Evolutionary conservation across 2,797 vertebrate species (phyloP).

Genomic region (Hapalemur alaotrensis): DNA sequence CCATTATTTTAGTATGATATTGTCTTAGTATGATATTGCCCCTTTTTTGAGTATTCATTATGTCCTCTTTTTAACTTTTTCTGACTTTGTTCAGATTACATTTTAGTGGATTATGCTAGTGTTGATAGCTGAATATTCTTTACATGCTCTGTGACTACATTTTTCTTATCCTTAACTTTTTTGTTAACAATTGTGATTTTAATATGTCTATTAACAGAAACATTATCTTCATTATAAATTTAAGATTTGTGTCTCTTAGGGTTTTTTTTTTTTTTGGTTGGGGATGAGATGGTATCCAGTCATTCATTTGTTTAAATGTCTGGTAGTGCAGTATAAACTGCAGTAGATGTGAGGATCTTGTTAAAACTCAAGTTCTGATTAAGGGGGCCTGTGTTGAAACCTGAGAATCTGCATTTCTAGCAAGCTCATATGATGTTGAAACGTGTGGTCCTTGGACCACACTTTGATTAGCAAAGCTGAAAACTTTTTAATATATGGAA

Average conservation of each 20-base stretch:
- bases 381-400: not conserved
- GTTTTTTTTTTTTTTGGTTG: not conserved
- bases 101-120: not conserved
- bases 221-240: not conserved
- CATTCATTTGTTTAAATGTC: not conserved
- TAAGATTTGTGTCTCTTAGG: not conserved
- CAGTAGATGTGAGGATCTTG: not conserved
- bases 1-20: conserved; percentile 11
- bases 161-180: conserved; percentile 18
- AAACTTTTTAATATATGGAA: not conserved
- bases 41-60: conserved; percentile 37
- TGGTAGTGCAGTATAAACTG: not conserved
- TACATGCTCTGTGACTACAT: not conserved
- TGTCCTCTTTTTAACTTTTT: conserved; percentile 42
- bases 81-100: conserved; percentile 1
- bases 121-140: conserved; percentile 1
- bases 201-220: conserved; percentile 4
- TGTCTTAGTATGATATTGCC: conserved; percentile 15
- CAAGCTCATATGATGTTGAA: not conserved
- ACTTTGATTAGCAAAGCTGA: not conserved
- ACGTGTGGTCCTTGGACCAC: not conserved
- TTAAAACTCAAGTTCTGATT: not conserved
- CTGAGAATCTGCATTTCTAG: not conserved
- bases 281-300: not conserved
- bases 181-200: conserved; percentile 35